Evolutionary conservation across 2,888 invertebrate genomes (phyloP).

Genomic region (Tubulanus polymorphus): DNA sequence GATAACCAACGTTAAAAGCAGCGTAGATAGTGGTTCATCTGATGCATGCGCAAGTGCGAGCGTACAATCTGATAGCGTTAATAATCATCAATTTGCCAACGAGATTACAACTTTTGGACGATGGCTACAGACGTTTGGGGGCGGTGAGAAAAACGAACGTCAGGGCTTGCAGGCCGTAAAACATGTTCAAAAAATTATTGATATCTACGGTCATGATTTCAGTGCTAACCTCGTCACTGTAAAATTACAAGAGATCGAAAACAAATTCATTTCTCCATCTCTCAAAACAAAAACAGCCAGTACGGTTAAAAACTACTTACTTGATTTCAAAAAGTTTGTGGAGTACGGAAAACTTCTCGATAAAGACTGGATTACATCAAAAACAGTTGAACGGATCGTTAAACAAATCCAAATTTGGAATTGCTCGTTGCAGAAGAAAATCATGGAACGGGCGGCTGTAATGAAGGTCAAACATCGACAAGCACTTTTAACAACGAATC

Average conservation of each 20-base stretch:
- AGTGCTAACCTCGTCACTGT: conserved; percentile 1
- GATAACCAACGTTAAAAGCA: conserved; percentile 1
- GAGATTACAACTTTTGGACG: conserved; percentile 4
- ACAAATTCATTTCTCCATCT: conserved; percentile 2
- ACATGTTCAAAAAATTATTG: conserved; percentile 1
- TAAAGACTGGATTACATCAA: conserved; percentile 3
- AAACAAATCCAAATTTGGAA: conserved; percentile 4
- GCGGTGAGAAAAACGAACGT: conserved; percentile 2
- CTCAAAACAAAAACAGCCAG: conserved; percentile 3
- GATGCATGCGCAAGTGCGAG: conserved; percentile 1
- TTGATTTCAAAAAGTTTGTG: conserved; percentile 3
- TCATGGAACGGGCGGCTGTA: conserved; percentile 3
- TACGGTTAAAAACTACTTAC: conserved; percentile 2
- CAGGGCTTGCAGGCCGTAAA: conserved; percentile 3
- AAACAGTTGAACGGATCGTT: conserved; percentile 4
- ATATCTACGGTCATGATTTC: conserved; percentile 4
- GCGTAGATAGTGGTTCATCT: conserved; percentile 1
- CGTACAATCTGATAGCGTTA: conserved; percentile 1
- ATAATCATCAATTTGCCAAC: conserved; percentile 2
- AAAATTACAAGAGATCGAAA: conserved; percentile 3
- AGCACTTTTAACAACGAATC: conserved; percentile 1
- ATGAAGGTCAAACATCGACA: conserved; percentile 1
- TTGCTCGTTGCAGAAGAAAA: conserved; percentile 1
- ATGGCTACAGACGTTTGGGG: conserved; percentile 3
- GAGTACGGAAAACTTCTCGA: conserved; percentile 4